Conservation (phyloP, 2,888 invertebrate genomes). For the Dynastes grantii region DNA sequence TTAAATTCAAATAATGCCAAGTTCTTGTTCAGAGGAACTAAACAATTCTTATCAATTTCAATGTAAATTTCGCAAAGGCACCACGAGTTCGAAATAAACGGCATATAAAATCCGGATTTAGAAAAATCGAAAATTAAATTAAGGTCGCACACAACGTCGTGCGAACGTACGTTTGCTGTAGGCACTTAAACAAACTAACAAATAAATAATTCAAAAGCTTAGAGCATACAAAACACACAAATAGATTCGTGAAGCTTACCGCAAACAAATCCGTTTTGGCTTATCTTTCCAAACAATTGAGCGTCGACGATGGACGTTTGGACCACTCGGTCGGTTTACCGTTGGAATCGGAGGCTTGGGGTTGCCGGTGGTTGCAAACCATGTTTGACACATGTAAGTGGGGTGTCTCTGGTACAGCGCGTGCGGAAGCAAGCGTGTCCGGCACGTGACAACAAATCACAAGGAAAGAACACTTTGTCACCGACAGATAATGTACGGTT, state of each 20-base stretch:
- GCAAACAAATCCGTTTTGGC: constrained; percentile 65
- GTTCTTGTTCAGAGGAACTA: no score
- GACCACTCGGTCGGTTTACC: constrained; percentile 3
- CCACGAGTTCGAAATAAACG: no score
- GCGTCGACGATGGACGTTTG: constrained; percentile 42
- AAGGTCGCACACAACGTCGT: constrained; percentile 56
- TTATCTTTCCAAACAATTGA: constrained; percentile 70
- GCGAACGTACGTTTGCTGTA: constrained; percentile 33
- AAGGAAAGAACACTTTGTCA: constrained; percentile 57
- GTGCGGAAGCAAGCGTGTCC: constrained; percentile 62
- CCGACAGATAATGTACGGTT: constrained; percentile 55
- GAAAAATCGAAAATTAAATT: constrained; percentile 62
- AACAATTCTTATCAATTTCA: no score
- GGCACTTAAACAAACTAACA: constrained; percentile 61
- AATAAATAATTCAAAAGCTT: constrained; percentile 66
- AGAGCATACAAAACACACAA: constrained; percentile 54
- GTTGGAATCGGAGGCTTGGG: constrained; percentile 50
- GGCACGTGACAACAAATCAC: constrained; percentile 60
- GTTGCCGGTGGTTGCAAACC: constrained; percentile 60
- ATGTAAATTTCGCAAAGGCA: no score
- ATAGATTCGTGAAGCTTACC: constrained; percentile 57
- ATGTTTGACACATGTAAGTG: constrained; percentile 70
- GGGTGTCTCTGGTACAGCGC: constrained; percentile 59
- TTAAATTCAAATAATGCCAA: no score
- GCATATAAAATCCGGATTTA: constrained; percentile 22